Evolutionary conservation across 2,113 vertebrate genomes (phyloP).

Genomic region (Psilopsiagon aymara): DNA sequence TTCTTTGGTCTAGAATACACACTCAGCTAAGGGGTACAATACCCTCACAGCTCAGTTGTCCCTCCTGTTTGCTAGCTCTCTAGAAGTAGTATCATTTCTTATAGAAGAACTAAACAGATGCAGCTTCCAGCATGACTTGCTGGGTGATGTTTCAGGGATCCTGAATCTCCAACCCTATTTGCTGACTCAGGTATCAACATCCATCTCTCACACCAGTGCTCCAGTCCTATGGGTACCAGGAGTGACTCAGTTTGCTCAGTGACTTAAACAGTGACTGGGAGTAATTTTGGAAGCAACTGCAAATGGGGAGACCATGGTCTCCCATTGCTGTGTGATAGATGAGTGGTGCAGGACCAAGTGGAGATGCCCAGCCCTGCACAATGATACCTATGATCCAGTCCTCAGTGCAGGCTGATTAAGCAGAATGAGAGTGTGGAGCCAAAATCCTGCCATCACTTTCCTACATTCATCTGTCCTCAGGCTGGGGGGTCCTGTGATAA

Average conservation of each 20-base stretch:
- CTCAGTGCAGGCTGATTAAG: neutral
- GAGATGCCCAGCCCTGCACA: neutral
- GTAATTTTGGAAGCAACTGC: neutral
- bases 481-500: neutral
- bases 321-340: rapidly evolving
- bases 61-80: neutral
- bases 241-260: neutral
- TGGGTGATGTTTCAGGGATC: neutral
- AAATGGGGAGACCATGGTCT: rapidly evolving
- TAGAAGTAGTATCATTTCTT: neutral
- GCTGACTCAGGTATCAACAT: neutral
- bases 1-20: neutral
- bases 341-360: neutral
- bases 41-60: neutral
- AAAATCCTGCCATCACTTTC: neutral
- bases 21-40: neutral
- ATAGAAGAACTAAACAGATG: neutral
- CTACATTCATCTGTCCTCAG: neutral
- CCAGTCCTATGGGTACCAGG: neutral
- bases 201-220: neutral
- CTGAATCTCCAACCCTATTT: neutral
- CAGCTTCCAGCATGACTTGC: neutral
- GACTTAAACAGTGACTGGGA: neutral
- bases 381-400: neutral
- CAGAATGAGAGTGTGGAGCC: neutral